Base-by-base conservation (phyloP, 1,140 invertebrate species). In the Stegodyphus mimosarum region DNA sequence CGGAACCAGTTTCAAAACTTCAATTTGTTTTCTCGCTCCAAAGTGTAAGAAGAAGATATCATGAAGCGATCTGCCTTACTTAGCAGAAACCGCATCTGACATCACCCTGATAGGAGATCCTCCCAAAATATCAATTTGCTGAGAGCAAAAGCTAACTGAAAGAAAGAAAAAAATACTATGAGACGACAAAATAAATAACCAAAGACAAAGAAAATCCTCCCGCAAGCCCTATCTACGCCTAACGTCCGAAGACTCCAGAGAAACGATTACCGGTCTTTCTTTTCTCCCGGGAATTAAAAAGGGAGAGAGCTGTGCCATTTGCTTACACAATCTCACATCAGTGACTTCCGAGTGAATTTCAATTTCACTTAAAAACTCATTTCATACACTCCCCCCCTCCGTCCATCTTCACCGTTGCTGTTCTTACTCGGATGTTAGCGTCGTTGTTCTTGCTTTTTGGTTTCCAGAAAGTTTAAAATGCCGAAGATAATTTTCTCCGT, bases 301-400 rank as follows among this genome's bases (percentile, higher is more conserved):
- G 11, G n/a, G 10, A 51, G 60, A 55, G 72, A 72, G 15, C 15
- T 5, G 13, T n/a, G 49, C 64, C 51, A 75, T 50, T 66, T 50
- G 55, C 75, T 66, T 18, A 67, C 60, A 51, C 9, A 67, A 67
- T 67, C 17, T 67, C 64, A 67, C 64, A 67, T 67, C 64, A 67
- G 64, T 67, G 64, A 33, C 4, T 66, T 63, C 10, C 11, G 51
- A 81, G 33, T 49, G 69, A 72, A 72, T 81, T 81, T 49, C 52
- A 81, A 81, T 81, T 81, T 72, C 69, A 81, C 69, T 81, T 81
- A 72, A 81, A 81, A 81, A 72, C 78, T 81, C 67, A 81, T 81
- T 81, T 77, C 75, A 10, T 66, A n/a, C 33, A 33, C 33, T 66
- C 60, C 63, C n/a, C 13, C 15, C 48, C 15, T 51, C 48, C n/a